phyloP scores from a whole-genome alignment of 1,140 invertebrate genomes.

The Xylocopa sonorina region DNA sequence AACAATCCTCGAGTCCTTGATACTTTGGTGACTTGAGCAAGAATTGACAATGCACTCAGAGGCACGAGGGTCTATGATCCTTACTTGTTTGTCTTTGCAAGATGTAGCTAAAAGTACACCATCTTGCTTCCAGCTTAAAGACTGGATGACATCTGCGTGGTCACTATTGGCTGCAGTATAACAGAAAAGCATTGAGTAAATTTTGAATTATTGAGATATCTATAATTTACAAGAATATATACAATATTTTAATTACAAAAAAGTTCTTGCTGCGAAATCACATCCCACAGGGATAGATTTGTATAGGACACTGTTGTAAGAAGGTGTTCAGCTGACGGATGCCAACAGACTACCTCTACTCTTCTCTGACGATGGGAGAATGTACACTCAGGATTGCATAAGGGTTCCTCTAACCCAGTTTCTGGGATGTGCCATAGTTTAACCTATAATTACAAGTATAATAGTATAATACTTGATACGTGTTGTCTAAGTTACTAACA shows the following conservation, averaged over 20 bases:
- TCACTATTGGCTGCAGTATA: constrained; percentile 86
- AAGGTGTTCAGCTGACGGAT: constrained; percentile 92
- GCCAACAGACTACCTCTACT: constrained; percentile 93
- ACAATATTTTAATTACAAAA: constrained; percentile 85
- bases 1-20: constrained; percentile 94
- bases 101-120: constrained; percentile 88
- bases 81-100: constrained; percentile 92
- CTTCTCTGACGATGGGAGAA: constrained; percentile 91
- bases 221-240: background rate
- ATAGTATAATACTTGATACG: no score
- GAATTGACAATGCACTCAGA: constrained; percentile 84
- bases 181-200: constrained; percentile 38
- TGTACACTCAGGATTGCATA: constrained; percentile 90
- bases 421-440: constrained; percentile 94
- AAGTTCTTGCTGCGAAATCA: constrained; percentile 90
- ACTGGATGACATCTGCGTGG: constrained; percentile 92
- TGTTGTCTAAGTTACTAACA: no score
- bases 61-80: constrained; percentile 90
- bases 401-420: constrained; percentile 89
- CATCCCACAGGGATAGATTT: constrained; percentile 93
- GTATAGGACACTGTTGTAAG: constrained; percentile 91
- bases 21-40: constrained; percentile 91
- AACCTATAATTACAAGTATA: constrained; percentile 82
- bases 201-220: background rate
- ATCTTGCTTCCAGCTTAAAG: constrained; percentile 91